phyloP scores from a whole-genome alignment of 2,888 invertebrate species.

The Pollenia labialis region DNA sequence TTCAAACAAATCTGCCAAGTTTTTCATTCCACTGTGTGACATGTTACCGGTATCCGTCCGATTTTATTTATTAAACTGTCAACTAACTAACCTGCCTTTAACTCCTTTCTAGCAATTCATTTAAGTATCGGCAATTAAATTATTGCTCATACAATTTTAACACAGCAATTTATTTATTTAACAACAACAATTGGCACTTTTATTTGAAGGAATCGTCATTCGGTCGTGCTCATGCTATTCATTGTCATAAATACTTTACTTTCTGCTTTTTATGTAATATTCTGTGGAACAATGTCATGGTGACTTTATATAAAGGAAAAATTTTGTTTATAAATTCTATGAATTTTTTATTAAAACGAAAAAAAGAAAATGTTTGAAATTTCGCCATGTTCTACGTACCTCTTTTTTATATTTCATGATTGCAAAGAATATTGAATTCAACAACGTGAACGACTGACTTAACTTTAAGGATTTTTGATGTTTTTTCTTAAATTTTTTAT shows the following conservation, averaged over 20 bases:
- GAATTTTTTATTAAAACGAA: conserved; percentile 30
- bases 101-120: not conserved
- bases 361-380: conserved; percentile 13
- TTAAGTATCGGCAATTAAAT: not conserved
- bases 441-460: not conserved
- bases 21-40: too few relatives aligned
- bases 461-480: too few relatives aligned
- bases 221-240: not conserved
- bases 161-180: not conserved
- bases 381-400: not conserved
- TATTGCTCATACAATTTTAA: conserved; percentile 18
- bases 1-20: too few relatives aligned
- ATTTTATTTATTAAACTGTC: too few relatives aligned
- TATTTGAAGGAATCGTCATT: not conserved
- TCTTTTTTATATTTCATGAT: not conserved
- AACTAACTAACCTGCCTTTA: too few relatives aligned
- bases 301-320: not conserved
- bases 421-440: not conserved
- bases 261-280: not conserved
- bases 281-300: not conserved
- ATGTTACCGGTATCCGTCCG: too few relatives aligned
- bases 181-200: conserved; percentile 7
- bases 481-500: too few relatives aligned
- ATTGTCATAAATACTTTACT: conserved; percentile 12
- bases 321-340: conserved; percentile 3